Evolutionary conservation across 1,140 invertebrate genomes (phyloP).

Genomic region (Ridgeia piscesae): DNA sequence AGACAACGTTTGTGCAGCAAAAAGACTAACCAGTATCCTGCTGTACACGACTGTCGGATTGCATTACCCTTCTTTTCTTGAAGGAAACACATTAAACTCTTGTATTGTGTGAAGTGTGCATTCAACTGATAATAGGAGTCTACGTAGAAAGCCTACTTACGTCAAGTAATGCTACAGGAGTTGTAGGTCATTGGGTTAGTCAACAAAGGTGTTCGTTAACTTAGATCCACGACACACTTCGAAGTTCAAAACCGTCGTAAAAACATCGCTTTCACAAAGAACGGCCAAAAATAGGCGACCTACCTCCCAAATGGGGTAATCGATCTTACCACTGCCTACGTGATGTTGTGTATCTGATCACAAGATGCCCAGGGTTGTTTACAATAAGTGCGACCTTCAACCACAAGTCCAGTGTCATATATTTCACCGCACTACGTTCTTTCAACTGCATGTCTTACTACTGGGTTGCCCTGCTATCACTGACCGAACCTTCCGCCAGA

Average conservation of each 20-base stretch:
- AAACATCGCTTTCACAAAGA: not conserved
- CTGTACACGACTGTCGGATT: no score
- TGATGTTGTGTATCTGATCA: not conserved
- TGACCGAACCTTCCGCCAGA: not conserved
- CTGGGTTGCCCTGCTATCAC: not conserved
- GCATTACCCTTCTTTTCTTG: no score
- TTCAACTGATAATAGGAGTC: no score
- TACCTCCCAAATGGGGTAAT: not conserved
- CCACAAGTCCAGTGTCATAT: not conserved
- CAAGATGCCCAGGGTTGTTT: not conserved
- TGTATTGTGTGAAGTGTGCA: no score
- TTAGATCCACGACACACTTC: no score
- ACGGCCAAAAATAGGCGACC: not conserved
- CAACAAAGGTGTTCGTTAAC: no score
- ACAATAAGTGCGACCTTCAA: not conserved
- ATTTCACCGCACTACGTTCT: not conserved
- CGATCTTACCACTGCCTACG: not conserved
- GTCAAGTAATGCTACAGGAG: no score
- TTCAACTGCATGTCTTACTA: not conserved
- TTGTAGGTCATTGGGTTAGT: no score
- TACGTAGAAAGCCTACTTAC: no score
- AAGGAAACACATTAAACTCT: no score
- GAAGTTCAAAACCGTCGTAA: not conserved
- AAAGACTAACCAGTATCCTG: no score
- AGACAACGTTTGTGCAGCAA: no score